Evolutionary conservation across 37 sponge, comb jelly and placozoan species (phyloP).

Genomic region (Beroe ovata): DNA sequence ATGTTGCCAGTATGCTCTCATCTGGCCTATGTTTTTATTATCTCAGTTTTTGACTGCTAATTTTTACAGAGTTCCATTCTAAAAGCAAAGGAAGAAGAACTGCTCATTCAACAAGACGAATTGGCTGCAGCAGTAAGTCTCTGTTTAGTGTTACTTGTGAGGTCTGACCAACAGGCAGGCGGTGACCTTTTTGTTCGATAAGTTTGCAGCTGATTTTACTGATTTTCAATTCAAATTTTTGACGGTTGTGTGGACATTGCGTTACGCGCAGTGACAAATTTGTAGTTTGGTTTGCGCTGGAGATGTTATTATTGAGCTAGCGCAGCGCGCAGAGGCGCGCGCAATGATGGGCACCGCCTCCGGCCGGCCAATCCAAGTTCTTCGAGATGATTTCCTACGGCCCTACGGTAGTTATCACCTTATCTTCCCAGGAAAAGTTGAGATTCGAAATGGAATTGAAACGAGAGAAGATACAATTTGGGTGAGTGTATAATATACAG

Average conservation of each 20-base stretch:
- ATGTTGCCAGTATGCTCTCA: too few relatives aligned
- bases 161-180: too few relatives aligned
- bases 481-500: too few relatives aligned
- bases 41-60: too few relatives aligned
- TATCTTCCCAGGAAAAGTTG: neutral
- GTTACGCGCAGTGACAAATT: neutral
- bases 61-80: slow-evolving; percentile 54
- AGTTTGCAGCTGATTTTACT: too few relatives aligned
- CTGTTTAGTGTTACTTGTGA: too few relatives aligned
- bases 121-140: slow-evolving; percentile 16
- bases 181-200: too few relatives aligned
- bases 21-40: too few relatives aligned
- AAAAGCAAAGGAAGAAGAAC: slow-evolving; percentile 38
- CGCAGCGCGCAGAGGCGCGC: neutral
- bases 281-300: neutral
- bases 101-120: slow-evolving; percentile 36
- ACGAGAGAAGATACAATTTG: slow-evolving; percentile 65
- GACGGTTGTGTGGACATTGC: neutral
- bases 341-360: too few relatives aligned
- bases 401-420: neutral
- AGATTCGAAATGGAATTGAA: slow-evolving; percentile 22
- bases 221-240: neutral
- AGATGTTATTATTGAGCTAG: too few relatives aligned
- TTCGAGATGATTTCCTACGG: too few relatives aligned
- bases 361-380: too few relatives aligned